Evolutionary conservation across 53 echinoderm and acorn worm genomes (phyloP).

Genomic region (Echinarachnius parma): DNA sequence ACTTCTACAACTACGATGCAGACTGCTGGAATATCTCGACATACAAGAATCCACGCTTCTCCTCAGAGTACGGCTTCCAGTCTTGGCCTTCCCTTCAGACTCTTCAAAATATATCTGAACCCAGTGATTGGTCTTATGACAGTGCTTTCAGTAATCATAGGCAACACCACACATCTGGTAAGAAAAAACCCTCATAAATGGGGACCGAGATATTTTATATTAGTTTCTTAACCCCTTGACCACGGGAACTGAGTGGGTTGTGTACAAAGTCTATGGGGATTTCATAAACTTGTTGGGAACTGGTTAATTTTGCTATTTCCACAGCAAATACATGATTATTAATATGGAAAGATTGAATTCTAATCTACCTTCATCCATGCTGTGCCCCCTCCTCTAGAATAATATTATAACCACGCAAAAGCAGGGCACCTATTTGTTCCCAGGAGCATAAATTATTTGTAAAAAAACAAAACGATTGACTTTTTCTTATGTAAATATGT

Average conservation of each 20-base stretch:
- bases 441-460: too few relatives aligned
- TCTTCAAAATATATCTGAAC: constrained; percentile 53
- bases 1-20: constrained; percentile 79
- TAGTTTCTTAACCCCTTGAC: too few relatives aligned
- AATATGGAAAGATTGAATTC: too few relatives aligned
- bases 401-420: too few relatives aligned
- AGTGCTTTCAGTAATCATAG: constrained; percentile 75
- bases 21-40: constrained; percentile 78
- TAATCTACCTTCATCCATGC: too few relatives aligned
- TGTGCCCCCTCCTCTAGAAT: too few relatives aligned
- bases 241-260: too few relatives aligned
- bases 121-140: constrained; percentile 61
- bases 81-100: constrained; percentile 88
- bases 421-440: too few relatives aligned
- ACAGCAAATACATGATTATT: neutral
- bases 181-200: neutral
- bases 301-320: neutral
- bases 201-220: neutral
- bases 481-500: too few relatives aligned
- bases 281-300: too few relatives aligned
- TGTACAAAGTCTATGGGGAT: too few relatives aligned
- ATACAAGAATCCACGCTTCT: constrained; percentile 76
- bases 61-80: constrained; percentile 91
- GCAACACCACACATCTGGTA: constrained; percentile 83
- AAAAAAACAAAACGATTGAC: too few relatives aligned